Evolutionary conservation across 2,113 vertebrate species (phyloP).

Genomic region (Alexandromys fortis): DNA sequence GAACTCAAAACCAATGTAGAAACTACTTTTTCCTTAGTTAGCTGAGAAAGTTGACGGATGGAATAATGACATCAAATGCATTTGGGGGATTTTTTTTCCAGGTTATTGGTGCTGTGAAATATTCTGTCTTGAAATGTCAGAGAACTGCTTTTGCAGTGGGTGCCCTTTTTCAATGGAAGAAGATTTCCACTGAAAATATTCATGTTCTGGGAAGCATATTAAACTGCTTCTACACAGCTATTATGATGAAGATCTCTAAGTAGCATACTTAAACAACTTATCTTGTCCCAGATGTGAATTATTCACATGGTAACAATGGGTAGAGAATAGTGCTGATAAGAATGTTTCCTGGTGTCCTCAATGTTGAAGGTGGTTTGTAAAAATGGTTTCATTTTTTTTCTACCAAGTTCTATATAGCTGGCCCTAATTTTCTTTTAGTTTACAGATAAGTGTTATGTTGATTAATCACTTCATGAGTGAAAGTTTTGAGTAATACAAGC

Average conservation of each 20-base stretch:
- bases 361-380: background rate
- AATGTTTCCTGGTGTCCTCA: background rate
- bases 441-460: background rate
- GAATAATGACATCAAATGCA: conserved; percentile 63
- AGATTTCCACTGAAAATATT: conserved; percentile 35
- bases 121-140: conserved; percentile 67
- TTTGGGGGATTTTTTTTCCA: conserved; percentile 48
- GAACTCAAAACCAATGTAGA: background rate
- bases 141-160: background rate
- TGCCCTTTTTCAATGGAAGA: conserved; percentile 52
- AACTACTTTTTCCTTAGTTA: conserved; percentile 20
- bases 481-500: conserved; percentile 14
- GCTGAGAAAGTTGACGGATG: conserved; percentile 44
- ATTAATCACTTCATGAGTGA: background rate
- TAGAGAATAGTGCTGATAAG: background rate
- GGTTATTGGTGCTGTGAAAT: conserved; percentile 59
- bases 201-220: background rate
- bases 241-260: background rate
- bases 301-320: background rate
- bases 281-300: background rate
- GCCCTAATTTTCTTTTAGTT: background rate
- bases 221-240: background rate
- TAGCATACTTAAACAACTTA: background rate
- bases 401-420: background rate
- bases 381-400: background rate